These are phyloP conservation scores for Pachymerium ferrugineum DNA, from an alignment of 2,888 invertebrate genomes.

Conservation along the genomic window DNA sequence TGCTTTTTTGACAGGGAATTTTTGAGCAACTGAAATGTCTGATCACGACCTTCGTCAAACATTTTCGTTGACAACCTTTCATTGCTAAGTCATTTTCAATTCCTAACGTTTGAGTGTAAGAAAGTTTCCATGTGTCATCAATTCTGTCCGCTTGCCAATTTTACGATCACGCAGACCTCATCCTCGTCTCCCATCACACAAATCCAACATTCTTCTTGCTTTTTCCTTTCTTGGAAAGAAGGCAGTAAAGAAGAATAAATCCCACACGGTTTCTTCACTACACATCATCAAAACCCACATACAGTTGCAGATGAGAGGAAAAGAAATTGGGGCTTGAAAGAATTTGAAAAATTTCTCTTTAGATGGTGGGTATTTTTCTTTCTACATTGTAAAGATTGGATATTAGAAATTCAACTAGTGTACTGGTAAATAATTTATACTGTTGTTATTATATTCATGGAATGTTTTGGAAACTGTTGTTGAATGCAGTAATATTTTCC, in stretches of 20 bases:
- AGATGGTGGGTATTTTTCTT: no score
- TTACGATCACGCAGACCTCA: slow-evolving; percentile 27
- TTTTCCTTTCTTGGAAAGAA: slow-evolving; percentile 2
- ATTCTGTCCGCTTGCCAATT: slow-evolving; percentile 25
- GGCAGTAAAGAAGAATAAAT: slow-evolving; percentile 11
- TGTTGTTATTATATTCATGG: no score
- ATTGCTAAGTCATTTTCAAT: slow-evolving; percentile 6
- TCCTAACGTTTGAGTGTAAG: background rate
- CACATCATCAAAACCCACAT: slow-evolving; percentile 17
- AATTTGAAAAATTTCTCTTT: background rate
- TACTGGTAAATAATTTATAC: no score
- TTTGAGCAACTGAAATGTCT: no score
- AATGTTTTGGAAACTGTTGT: no score
- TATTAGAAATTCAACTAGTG: no score
- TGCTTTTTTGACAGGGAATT: background rate
- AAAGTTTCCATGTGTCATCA: slow-evolving; percentile 19
- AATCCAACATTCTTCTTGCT: slow-evolving; percentile 15
- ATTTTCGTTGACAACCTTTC: background rate
- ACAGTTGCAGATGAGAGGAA: slow-evolving; percentile 9
- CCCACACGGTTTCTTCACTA: slow-evolving; percentile 23
- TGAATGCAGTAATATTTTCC: background rate
- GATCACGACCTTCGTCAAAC: no score
- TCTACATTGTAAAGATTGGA: no score
- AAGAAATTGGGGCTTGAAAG: background rate
- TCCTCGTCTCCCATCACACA: slow-evolving; percentile 14